phyloP scores from a whole-genome alignment of 1,140 invertebrate genomes.

The Calephelis virginiensis region DNA sequence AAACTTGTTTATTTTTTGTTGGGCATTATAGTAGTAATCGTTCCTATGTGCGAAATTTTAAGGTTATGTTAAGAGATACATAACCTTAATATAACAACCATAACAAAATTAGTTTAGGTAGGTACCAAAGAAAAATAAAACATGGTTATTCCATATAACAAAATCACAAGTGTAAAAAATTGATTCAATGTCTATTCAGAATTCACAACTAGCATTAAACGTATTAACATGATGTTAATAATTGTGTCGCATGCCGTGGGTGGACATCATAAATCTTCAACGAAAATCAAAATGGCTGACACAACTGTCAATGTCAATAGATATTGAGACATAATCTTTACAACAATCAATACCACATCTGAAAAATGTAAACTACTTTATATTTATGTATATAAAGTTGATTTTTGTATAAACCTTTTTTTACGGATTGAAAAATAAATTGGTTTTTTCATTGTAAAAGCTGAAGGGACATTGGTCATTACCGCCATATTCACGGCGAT shows the following conservation, averaged over 20 bases:
- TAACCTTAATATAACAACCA: no score
- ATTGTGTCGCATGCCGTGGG: slow-evolving; percentile 43
- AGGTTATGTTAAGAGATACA: no score
- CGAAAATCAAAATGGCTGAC: slow-evolving; percentile 55
- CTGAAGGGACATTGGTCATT: slow-evolving; percentile 48
- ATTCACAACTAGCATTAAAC: background rate
- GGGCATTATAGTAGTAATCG: no score
- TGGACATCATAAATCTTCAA: slow-evolving; percentile 51
- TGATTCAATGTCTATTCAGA: background rate
- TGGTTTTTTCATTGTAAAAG: slow-evolving; percentile 17
- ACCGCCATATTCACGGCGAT: slow-evolving; percentile 41
- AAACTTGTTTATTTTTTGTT: no score
- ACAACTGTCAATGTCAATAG: slow-evolving; percentile 57
- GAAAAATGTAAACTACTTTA: slow-evolving; percentile 19
- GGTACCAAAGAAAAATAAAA: background rate
- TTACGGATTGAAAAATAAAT: background rate
- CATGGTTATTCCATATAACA: background rate
- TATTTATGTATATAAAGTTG: slow-evolving; percentile 12
- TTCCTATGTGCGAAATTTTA: no score
- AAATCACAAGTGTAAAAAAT: background rate
- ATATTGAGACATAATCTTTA: slow-evolving; percentile 55
- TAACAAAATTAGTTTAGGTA: no score
- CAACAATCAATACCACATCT: slow-evolving; percentile 21
- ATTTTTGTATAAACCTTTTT: slow-evolving; percentile 23
- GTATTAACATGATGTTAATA: slow-evolving; percentile 21